phyloP scores from a whole-genome alignment of 2,113 vertebrate species.

The Microtus pennsylvanicus region DNA sequence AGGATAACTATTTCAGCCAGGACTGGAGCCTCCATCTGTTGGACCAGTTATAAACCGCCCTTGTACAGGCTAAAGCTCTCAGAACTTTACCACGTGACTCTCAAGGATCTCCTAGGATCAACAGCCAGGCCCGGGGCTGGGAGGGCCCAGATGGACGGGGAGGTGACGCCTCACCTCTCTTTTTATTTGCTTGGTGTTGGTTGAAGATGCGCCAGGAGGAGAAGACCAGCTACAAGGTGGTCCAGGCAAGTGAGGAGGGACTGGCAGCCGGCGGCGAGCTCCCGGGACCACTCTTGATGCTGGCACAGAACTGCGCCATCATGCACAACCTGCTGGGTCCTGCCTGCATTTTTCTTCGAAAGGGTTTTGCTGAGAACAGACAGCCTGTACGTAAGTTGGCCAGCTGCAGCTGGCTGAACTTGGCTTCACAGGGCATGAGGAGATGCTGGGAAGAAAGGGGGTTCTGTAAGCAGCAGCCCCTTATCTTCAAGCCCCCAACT shows the following conservation, averaged over 20 bases:
- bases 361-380: constrained; percentile 98
- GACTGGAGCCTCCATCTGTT: background rate
- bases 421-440: constrained; percentile 32
- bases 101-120: background rate
- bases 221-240: constrained; percentile 95
- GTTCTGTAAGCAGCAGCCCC: background rate
- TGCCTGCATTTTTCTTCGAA: constrained; percentile 98
- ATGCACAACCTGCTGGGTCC: constrained; percentile 98
- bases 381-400: constrained; percentile 99
- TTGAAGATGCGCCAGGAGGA: constrained; percentile 94
- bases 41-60: background rate
- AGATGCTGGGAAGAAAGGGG: constrained; percentile 52
- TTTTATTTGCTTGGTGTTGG: constrained; percentile 88
- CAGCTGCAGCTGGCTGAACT: constrained; percentile 5
- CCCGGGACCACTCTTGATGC: constrained; percentile 93
- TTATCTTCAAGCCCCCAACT: background rate
- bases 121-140: constrained; percentile 15
- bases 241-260: constrained; percentile 94
- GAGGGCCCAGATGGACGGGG: constrained; percentile 10
- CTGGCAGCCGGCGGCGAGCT: constrained; percentile 87
- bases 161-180: constrained; percentile 86
- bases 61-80: background rate
- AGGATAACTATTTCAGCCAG: background rate
- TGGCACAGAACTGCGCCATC: constrained; percentile 95
- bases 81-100: background rate